These are phyloP conservation scores for Thryonomys swinderianus DNA, from an alignment of 2,113 vertebrate species.

Conservation along the genomic window DNA sequence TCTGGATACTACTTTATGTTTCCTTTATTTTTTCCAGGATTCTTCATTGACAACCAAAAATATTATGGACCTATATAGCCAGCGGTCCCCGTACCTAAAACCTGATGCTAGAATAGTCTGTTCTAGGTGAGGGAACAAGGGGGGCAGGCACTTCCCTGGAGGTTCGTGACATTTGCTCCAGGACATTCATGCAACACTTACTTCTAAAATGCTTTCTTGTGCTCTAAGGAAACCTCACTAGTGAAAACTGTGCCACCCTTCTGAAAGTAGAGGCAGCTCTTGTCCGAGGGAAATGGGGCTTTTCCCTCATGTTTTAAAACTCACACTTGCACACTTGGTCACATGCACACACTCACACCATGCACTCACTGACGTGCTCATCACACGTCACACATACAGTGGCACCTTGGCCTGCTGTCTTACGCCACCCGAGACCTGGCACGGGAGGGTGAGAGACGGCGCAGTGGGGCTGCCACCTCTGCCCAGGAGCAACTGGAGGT, in stretches of 20 bases:
- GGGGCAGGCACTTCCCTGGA: rapidly evolving
- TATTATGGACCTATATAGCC: not conserved
- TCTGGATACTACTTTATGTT: not conserved
- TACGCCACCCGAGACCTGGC: rapidly evolving
- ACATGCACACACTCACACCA: not conserved
- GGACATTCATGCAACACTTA: not conserved
- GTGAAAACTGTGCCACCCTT: not conserved
- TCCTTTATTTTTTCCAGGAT: not conserved
- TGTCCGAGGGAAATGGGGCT: not conserved
- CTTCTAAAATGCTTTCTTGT: too few relatives aligned
- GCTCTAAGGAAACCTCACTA: not conserved
- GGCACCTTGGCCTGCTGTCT: not conserved
- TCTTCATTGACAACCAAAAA: not conserved
- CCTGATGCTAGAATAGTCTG: too few relatives aligned
- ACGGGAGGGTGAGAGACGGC: not conserved
- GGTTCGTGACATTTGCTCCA: not conserved
- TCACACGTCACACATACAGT: not conserved
- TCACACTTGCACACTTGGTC: not conserved
- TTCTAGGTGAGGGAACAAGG: not conserved
- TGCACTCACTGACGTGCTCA: too few relatives aligned
- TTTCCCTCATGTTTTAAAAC: not conserved
- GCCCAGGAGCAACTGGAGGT: not conserved
- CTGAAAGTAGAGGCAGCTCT: not conserved
- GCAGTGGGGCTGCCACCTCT: not conserved
- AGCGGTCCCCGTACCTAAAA: rapidly evolving